A percentile compares a stretch with the other conserved stretches of the same genome.
phyloP scores from a whole-genome alignment of 53 echinoderm and acorn worm genomes.

The Paracentrotus lividus region DNA sequence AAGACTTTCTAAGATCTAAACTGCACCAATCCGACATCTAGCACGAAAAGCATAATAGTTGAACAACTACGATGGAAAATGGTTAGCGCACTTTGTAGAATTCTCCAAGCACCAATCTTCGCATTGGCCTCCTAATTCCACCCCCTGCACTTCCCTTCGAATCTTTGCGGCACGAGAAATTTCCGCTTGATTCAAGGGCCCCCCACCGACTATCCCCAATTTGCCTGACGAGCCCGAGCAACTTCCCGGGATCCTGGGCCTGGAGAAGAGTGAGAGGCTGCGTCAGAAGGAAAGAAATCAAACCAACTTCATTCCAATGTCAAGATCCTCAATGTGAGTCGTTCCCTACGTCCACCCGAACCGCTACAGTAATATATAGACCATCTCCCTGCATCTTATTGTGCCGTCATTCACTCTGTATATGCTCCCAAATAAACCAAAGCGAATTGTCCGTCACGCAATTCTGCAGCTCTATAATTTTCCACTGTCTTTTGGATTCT shows the following conservation, averaged over 20 bases:
- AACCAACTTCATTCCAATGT: conserved; percentile 35
- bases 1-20: too few species aligned
- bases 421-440: conserved; percentile 20
- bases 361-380: conserved; percentile 64
- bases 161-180: conserved; percentile 54
- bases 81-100: too few species aligned
- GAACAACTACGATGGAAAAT: too few species aligned
- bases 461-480: too few species aligned
- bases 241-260: conserved; percentile 42
- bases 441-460: not conserved
- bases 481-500: too few species aligned
- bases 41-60: too few species aligned
- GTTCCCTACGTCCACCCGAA: conserved; percentile 67
- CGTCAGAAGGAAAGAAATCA: conserved; percentile 67
- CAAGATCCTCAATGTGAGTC: too few species aligned
- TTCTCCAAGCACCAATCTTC: too few species aligned
- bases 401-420: not conserved
- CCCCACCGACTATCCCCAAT: conserved; percentile 62
- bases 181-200: conserved; percentile 71
- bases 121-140: too few species aligned
- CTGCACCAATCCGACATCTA: too few species aligned
- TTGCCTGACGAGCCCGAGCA: conserved; percentile 70
- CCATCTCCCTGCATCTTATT: not conserved
- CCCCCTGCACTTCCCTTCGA: too few species aligned
- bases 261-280: not conserved